Conservation (phyloP, 30 jellyfish, hydroid and myxozoan genomes). For the Turritopsis dohrnii region DNA sequence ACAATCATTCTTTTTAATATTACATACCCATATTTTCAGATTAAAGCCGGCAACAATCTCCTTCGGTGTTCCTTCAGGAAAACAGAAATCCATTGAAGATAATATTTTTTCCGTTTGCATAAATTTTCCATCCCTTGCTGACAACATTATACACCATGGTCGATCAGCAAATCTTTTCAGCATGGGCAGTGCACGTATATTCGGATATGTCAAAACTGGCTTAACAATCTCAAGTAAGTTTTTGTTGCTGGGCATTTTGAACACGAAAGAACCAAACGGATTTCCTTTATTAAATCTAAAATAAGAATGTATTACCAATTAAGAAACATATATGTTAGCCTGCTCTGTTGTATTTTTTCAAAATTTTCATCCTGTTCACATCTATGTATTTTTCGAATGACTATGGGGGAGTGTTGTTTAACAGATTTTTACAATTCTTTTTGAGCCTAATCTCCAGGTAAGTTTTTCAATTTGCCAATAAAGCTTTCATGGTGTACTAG, state of each 20-base stretch:
- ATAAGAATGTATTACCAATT: background rate
- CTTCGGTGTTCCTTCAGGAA: background rate
- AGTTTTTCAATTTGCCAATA: too few species aligned
- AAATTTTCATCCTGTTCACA: too few species aligned
- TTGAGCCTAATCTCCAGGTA: too few species aligned
- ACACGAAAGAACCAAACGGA: background rate
- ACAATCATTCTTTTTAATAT: too few species aligned
- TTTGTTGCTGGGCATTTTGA: constrained; percentile 7
- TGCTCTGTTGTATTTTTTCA: too few species aligned
- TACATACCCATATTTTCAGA: constrained; percentile 5
- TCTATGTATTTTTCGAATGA: too few species aligned
- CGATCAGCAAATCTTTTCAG: constrained; percentile 1
- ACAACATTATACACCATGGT: constrained; percentile 2
- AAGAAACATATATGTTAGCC: too few species aligned
- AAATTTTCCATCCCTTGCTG: background rate
- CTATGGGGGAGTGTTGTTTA: too few species aligned
- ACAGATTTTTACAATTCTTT: too few species aligned
- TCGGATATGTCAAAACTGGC: constrained; percentile 2
- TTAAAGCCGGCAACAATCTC: background rate
- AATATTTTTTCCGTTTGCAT: background rate
- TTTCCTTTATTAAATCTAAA: background rate
- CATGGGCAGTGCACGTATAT: constrained; percentile 20
- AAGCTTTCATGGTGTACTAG: too few species aligned
- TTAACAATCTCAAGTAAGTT: constrained; percentile 2
- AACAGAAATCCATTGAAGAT: constrained; percentile 1